A percentile compares a stretch with the other conserved stretches of the same genome.
These are phyloP conservation scores for Teinopalpus imperialis DNA, from an alignment of 2,888 invertebrate genomes.

Conservation along the genomic window DNA sequence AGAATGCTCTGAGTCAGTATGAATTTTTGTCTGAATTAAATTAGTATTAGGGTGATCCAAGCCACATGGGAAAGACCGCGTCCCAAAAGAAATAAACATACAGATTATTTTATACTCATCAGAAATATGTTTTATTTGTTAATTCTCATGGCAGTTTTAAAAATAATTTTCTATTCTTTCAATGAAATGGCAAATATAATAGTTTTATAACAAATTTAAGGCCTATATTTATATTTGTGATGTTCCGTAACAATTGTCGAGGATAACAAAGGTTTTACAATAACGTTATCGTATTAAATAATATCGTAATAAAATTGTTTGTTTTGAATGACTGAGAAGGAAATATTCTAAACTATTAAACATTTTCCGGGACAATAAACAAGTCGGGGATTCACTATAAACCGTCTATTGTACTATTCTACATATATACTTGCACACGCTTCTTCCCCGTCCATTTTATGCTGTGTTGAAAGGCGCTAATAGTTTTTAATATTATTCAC, in stretches of 20 bases:
- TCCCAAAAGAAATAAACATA: too few relatives aligned
- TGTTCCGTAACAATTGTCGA: background rate
- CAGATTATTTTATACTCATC: too few relatives aligned
- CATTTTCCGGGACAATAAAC: constrained; percentile 16
- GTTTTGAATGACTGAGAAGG: constrained; percentile 5
- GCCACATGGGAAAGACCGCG: too few relatives aligned
- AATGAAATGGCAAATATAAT: too few relatives aligned
- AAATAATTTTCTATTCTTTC: too few relatives aligned
- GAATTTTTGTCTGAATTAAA: too few relatives aligned
- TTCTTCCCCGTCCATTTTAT: constrained; percentile 13
- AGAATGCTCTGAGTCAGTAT: too few relatives aligned
- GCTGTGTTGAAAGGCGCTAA: background rate
- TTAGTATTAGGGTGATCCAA: too few relatives aligned
- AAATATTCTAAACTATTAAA: constrained; percentile 13
- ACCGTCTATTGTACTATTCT: constrained; percentile 9
- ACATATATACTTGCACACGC: constrained; percentile 6
- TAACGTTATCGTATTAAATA: constrained; percentile 3
- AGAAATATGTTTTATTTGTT: too few relatives aligned
- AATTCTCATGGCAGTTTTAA: too few relatives aligned
- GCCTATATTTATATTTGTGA: constrained; percentile 3
- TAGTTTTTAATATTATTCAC: background rate
- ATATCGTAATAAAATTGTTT: constrained; percentile 8
- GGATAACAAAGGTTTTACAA: constrained; percentile 1
- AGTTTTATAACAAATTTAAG: background rate
- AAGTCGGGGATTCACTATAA: constrained; percentile 15